A percentile compares a stretch with the other conserved stretches of the same genome.
Evolutionary conservation across 1,140 invertebrate species (phyloP).

Genomic region (Frieseomelitta varia): DNA sequence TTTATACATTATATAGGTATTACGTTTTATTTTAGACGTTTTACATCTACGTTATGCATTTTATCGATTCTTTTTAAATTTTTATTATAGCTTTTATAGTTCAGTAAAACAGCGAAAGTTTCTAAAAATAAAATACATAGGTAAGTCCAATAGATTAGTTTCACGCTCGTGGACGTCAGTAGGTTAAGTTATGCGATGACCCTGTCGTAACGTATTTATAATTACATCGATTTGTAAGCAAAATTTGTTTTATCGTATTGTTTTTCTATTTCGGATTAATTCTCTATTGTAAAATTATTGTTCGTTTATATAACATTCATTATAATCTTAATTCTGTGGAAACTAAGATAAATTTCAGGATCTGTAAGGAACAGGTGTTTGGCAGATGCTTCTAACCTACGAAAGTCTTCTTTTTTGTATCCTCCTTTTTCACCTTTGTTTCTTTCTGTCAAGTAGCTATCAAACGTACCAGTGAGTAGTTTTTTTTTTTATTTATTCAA

Average conservation of each 20-base stretch:
- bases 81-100: too few relatives aligned
- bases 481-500: too few relatives aligned
- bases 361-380: conserved; percentile 18
- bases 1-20: not conserved
- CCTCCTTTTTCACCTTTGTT: not conserved
- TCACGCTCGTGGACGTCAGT: not conserved
- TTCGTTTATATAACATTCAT: too few relatives aligned
- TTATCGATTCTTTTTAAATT: not conserved
- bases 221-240: not conserved
- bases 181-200: not conserved
- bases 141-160: not conserved
- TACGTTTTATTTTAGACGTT: not conserved
- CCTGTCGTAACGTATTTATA: not conserved
- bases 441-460: not conserved
- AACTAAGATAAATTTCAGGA: not conserved
- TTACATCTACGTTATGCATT: not conserved
- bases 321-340: not conserved
- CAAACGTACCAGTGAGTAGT: too few relatives aligned
- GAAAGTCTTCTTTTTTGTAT: not conserved
- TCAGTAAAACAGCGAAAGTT: not conserved
- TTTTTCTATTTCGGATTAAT: not conserved
- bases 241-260: not conserved
- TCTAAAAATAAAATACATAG: not conserved
- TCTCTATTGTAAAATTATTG: not conserved
- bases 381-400: conserved; percentile 27